Conservation (phyloP, 2,888 invertebrate genomes). For the Eumerus sabulonum region DNA sequence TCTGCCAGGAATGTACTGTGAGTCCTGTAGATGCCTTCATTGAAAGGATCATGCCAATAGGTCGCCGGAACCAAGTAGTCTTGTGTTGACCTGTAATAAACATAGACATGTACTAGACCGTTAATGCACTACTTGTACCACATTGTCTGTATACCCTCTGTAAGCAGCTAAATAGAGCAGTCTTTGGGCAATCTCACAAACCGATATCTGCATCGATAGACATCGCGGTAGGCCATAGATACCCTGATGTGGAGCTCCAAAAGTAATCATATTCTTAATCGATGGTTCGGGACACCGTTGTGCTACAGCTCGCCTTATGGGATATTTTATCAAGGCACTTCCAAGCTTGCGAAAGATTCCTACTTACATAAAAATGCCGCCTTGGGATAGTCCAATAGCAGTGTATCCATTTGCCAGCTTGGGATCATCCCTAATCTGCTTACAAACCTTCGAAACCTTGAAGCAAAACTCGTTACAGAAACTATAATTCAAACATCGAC, state of each 20-base stretch:
- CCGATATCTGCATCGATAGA: slow-evolving; percentile 80
- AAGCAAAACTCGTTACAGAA: slow-evolving; percentile 5
- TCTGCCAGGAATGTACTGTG: slow-evolving; percentile 92
- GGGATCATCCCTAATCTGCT: slow-evolving; percentile 83
- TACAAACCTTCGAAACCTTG: slow-evolving; percentile 84
- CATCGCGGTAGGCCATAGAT: slow-evolving; percentile 94
- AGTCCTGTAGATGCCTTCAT: slow-evolving; percentile 86
- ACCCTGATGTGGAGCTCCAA: slow-evolving; percentile 98
- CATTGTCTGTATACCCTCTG: slow-evolving; percentile 80
- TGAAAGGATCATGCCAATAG: slow-evolving; percentile 97
- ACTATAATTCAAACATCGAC: too few species aligned
- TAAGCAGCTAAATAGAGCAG: slow-evolving; percentile 91
- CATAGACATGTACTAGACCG: neutral
- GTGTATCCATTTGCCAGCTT: slow-evolving; percentile 88
- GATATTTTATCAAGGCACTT: neutral
- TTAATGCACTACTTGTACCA: neutral
- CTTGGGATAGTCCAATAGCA: slow-evolving; percentile 97
- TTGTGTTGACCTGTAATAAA: slow-evolving; percentile 84
- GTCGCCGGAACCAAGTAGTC: slow-evolving; percentile 90
- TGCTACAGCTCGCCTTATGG: slow-evolving; percentile 89
- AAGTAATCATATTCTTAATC: slow-evolving; percentile 89
- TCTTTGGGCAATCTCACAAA: slow-evolving; percentile 88
- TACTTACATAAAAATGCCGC: slow-evolving; percentile 93
- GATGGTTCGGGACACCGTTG: slow-evolving; percentile 91
- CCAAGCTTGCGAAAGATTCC: neutral